Evolutionary conservation across 2,797 vertebrate species (phyloP).

Genomic region (Hephaestus fuliginosus): DNA sequence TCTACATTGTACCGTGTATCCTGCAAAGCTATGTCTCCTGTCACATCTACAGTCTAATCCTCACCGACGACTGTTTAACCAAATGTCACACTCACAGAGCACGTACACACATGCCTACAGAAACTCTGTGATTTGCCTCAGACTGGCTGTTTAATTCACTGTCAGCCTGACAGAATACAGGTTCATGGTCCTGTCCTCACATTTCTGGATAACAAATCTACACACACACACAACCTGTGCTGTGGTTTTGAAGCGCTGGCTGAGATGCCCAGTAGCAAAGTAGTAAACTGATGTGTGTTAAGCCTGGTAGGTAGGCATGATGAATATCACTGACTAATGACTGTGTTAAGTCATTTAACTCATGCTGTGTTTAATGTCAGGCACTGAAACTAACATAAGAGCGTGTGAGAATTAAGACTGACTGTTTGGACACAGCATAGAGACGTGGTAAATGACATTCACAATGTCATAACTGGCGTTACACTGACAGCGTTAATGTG

Average conservation of each 20-base stretch:
- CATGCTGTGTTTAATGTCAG: neutral
- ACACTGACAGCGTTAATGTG: conserved; percentile 8
- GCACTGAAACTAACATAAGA: conserved; percentile 3
- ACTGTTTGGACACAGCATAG: neutral
- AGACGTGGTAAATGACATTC: conserved; percentile 4
- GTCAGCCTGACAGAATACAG: conserved; percentile 76
- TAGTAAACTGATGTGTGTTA: conserved; percentile 17
- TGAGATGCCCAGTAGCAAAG: conserved; percentile 6
- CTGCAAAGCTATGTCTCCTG: conserved; percentile 27
- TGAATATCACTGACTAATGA: conserved; percentile 2
- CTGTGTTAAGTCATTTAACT: neutral
- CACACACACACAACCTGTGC: neutral
- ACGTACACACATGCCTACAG: conserved; percentile 33
- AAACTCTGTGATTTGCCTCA: conserved; percentile 36
- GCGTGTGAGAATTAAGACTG: neutral
- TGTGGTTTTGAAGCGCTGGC: neutral
- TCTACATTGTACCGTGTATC: conserved; percentile 5
- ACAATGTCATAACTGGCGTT: conserved; percentile 1
- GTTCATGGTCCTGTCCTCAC: conserved; percentile 52
- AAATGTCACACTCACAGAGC: conserved; percentile 46
- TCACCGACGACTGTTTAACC: conserved; percentile 59
- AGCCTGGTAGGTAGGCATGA: neutral
- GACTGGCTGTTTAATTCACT: conserved; percentile 72
- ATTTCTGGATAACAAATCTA: conserved; percentile 43
- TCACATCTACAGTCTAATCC: conserved; percentile 48